A percentile compares a stretch with the other conserved stretches of the same genome.
phyloP scores from a whole-genome alignment of 2,113 vertebrate species.

The Pedionomus torquatus region DNA sequence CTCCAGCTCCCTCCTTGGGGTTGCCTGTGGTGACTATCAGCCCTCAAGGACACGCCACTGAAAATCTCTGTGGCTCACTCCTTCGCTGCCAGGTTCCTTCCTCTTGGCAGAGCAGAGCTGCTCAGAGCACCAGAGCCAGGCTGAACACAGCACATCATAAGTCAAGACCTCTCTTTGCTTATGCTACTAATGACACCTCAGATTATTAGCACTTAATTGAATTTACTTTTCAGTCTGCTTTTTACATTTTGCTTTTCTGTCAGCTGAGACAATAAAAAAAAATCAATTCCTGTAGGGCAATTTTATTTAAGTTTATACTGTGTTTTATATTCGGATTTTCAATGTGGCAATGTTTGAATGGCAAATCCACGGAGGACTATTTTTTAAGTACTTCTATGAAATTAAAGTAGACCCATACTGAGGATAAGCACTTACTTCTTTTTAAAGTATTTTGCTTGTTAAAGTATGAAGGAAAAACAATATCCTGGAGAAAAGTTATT shows the following conservation, averaged over 20 bases:
- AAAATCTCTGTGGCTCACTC: neutral
- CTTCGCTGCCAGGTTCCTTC: neutral
- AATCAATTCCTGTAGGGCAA: neutral
- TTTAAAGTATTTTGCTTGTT: too few species aligned
- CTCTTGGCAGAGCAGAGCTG: neutral
- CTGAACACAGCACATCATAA: neutral
- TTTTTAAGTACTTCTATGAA: neutral
- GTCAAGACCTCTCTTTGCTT: neutral
- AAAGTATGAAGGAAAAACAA: neutral
- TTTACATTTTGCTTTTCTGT: neutral
- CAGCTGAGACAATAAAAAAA: conserved; percentile 9
- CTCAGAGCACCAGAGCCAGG: neutral
- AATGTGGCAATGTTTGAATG: neutral
- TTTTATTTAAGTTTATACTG: neutral
- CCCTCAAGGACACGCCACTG: neutral
- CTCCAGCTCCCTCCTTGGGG: neutral
- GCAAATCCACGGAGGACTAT: neutral
- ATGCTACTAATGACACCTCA: neutral
- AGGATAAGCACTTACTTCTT: too few species aligned
- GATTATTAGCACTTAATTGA: neutral
- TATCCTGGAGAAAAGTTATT: neutral
- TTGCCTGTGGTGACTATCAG: neutral
- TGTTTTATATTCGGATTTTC: conserved; percentile 8
- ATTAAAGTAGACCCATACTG: neutral
- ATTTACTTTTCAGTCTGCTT: conserved; percentile 11